phyloP scores from a whole-genome alignment of 2,797 vertebrate genomes.

The Hemibagrus guttatus region DNA sequence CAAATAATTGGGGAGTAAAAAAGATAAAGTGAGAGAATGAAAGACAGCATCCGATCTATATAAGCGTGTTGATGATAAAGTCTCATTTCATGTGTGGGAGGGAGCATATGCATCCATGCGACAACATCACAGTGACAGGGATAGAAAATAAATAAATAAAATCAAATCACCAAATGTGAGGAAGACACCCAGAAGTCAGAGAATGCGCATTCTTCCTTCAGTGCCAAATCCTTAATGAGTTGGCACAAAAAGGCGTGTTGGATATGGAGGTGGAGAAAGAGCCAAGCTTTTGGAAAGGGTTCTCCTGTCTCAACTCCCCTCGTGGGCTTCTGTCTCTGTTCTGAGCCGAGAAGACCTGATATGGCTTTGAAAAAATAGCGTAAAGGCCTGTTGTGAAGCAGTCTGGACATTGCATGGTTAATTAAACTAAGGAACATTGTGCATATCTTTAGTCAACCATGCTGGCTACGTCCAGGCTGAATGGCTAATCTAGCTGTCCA shows the following conservation, averaged over 20 bases:
- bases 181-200: conserved; percentile 30
- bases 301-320: conserved; percentile 22
- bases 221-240: conserved; percentile 51
- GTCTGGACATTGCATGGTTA: conserved; percentile 48
- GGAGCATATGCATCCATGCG: conserved; percentile 37
- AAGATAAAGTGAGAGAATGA: conserved; percentile 2
- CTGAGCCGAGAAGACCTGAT: background rate
- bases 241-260: conserved; percentile 27
- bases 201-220: background rate
- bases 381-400: conserved; percentile 17
- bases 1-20: conserved; percentile 32
- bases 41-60: background rate
- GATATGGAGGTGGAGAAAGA: background rate
- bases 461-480: background rate
- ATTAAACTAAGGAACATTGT: conserved; percentile 38
- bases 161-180: conserved; percentile 30
- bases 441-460: conserved; percentile 26
- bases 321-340: conserved; percentile 40
- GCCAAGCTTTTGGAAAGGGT: conserved; percentile 24
- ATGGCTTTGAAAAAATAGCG: background rate
- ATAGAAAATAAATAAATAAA: conserved; percentile 42
- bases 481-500: background rate
- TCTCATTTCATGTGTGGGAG: conserved; percentile 44
- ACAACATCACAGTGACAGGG: conserved; percentile 33
- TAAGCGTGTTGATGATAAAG: conserved; percentile 24